These are phyloP conservation scores for Enteromius afrohamiltoni DNA, from an alignment of 2,797 vertebrate genomes.

Conservation along the genomic window DNA sequence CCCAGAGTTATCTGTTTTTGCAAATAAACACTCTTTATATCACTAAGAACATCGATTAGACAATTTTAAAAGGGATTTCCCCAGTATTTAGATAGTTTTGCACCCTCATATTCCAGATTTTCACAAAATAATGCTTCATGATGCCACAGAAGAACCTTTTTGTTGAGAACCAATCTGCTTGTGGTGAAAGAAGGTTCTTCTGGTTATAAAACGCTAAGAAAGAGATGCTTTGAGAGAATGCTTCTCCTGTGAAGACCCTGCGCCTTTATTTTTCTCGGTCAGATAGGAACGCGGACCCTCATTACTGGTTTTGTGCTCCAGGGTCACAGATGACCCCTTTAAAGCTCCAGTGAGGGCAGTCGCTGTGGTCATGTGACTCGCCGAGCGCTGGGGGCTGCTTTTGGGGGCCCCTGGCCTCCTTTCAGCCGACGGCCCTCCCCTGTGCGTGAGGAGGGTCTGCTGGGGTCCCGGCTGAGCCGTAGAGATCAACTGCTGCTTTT, in stretches of 20 bases:
- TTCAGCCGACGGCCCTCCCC: slow-evolving; percentile 60
- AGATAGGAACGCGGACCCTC: neutral
- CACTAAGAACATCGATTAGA: neutral
- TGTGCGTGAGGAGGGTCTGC: slow-evolving; percentile 47
- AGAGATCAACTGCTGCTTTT: slow-evolving; percentile 74
- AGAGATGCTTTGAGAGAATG: no score
- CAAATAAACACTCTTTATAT: no score
- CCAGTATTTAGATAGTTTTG: neutral
- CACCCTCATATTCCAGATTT: neutral
- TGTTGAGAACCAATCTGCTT: no score
- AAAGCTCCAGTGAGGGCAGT: neutral
- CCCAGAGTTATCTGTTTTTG: no score
- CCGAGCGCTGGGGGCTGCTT: slow-evolving; percentile 29
- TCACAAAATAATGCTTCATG: neutral
- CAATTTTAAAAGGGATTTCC: neutral
- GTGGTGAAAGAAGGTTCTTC: no score
- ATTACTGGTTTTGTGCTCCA: neutral
- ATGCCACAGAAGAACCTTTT: no score
- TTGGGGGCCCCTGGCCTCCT: slow-evolving; percentile 57
- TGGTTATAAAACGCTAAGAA: no score
- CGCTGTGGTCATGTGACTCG: slow-evolving; percentile 8
- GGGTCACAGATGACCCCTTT: neutral
- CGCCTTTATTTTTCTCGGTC: neutral
- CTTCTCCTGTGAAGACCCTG: no score
- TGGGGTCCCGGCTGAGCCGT: slow-evolving; percentile 41